Evolutionary conservation across 2,888 invertebrate species (phyloP).

Genomic region (Tachystola acroxantha): DNA sequence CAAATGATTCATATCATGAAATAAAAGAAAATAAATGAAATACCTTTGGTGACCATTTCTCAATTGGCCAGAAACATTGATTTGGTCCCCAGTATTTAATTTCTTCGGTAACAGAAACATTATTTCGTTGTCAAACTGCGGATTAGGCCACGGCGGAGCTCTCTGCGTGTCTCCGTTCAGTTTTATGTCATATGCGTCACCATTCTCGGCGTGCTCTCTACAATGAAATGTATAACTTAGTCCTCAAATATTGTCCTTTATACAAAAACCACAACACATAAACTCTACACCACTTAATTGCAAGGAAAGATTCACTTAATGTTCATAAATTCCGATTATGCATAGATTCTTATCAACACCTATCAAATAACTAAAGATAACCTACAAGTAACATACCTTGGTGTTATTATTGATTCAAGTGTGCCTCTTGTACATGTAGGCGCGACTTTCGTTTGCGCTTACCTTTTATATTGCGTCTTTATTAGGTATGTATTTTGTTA

Average conservation of each 20-base stretch:
- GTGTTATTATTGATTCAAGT: slow-evolving; percentile 8
- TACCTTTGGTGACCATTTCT: slow-evolving; percentile 27
- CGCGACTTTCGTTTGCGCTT: no score
- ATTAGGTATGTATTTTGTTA: not conserved
- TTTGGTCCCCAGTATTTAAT: slow-evolving; percentile 29
- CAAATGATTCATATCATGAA: not conserved
- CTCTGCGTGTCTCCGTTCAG: slow-evolving; percentile 35
- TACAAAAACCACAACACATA: not conserved
- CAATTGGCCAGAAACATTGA: slow-evolving; percentile 30
- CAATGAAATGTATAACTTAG: slow-evolving; percentile 10
- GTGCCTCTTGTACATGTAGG: not conserved
- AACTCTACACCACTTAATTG: not conserved
- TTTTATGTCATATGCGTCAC: slow-evolving; percentile 31
- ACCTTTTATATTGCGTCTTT: no score
- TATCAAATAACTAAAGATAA: not conserved
- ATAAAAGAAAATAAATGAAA: no score
- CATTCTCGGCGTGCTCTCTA: slow-evolving; percentile 32
- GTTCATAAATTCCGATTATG: not conserved
- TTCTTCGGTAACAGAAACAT: slow-evolving; percentile 47
- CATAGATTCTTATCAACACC: not conserved
- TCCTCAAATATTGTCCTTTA: not conserved
- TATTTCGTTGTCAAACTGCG: slow-evolving; percentile 32
- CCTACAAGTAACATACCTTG: not conserved
- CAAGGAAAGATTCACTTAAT: not conserved
- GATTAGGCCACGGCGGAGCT: slow-evolving; percentile 38